Conservation (phyloP, 1,140 invertebrate species). For the Drosophila ohnishii region DNA sequence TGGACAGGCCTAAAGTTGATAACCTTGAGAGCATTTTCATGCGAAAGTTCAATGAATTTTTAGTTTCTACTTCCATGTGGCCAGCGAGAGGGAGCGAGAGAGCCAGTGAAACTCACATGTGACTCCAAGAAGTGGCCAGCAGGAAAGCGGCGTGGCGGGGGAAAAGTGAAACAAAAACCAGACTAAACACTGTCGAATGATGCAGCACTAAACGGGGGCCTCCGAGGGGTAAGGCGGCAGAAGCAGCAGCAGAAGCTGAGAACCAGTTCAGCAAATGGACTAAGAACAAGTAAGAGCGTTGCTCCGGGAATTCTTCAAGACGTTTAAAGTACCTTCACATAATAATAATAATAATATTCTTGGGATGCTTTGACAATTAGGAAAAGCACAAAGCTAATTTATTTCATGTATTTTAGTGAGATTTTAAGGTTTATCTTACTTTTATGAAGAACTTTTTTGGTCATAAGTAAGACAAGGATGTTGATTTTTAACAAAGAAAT, state of each 20-base stretch:
- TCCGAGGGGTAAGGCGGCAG: conserved; percentile 21
- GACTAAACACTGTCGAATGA: conserved; percentile 73
- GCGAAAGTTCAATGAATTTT: conserved; percentile 83
- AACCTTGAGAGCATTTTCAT: conserved; percentile 83
- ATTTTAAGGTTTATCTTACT: not conserved
- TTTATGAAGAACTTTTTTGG: not conserved
- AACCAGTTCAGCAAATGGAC: conserved; percentile 75
- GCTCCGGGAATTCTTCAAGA: conserved; percentile 6
- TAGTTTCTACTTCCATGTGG: conserved; percentile 80
- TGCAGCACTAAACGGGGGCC: conserved; percentile 38
- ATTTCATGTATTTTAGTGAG: not conserved
- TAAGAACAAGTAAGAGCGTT: conserved; percentile 42
- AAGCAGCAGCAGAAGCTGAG: conserved; percentile 44
- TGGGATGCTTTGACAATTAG: not conserved
- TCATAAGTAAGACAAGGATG: not conserved
- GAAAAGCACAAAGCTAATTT: not conserved
- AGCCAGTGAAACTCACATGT: conserved; percentile 58
- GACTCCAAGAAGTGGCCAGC: conserved; percentile 35
- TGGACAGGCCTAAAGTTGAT: conserved; percentile 81
- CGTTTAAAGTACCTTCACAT: not conserved
- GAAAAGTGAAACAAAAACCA: conserved; percentile 80
- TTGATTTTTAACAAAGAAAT: not conserved
- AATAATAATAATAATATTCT: conserved; percentile 1
- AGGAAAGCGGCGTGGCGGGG: conserved; percentile 31
- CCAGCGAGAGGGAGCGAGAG: not conserved